Base-by-base conservation (phyloP, 1,140 invertebrate genomes). In the Aleiodes sp. region DNA sequence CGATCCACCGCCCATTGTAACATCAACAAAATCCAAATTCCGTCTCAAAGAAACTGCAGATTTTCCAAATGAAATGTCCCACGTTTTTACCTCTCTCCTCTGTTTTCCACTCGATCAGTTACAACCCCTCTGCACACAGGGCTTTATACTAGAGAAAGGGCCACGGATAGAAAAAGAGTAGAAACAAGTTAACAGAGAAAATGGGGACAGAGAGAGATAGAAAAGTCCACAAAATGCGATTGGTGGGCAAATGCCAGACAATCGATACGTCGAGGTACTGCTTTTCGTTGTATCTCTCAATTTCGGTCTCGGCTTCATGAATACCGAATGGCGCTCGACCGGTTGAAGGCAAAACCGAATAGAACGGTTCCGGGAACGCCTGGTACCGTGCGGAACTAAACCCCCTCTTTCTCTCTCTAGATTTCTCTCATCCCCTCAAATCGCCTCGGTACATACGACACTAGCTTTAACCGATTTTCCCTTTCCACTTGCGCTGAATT, bases 221-320 rank as follows among this genome's bases (percentile, higher is more conserved):
- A n/a, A n/a, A n/a, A n/a, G n/a, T n/a, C n/a, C n/a, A n/a, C n/a
- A n/a, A 76, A 72, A 76, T 82, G 78, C 76, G 35, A 73, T 63
- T 70, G 76, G 46, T 78, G 57, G 76, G 78, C 78, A 83, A 83
- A 78, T 79, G 80, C 76, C 78, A 81, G 77, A 80, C 80, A 84
- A 84, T 84, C 82, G 80, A 84, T 84, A 82, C 76, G 74, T 78
- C 73, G 77, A 74, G 75, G 76, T 76, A 76, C 76, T 78, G 74
- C 74, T 79, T 78, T 83, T 81, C 80, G 78, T 77, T 80, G 81
- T 82, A 80, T 82, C 80, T 83, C 81, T 84, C 80, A 84, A 84
- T 84, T 83, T 82, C 74, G 80, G 77, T 69, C 73, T 70, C 46
- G 71, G 78, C 76, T 81, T 83, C 79, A 82, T 83, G 81, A 82